Base-by-base conservation (phyloP, 1,140 invertebrate species). In the Alviniconcha marisindica region DNA sequence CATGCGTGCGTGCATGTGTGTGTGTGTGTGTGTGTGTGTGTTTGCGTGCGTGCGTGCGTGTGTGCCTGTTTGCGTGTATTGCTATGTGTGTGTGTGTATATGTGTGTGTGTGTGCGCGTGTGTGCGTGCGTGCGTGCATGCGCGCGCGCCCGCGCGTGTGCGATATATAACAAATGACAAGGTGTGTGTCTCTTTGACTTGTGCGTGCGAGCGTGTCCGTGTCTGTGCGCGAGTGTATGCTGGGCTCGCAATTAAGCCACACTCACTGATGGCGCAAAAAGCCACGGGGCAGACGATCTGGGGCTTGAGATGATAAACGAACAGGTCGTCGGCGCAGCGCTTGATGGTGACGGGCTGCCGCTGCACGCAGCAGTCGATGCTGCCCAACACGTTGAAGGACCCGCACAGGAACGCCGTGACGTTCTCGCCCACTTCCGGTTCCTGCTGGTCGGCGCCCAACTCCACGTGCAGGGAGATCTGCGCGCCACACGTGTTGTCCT, bases 291-390 rank as follows among this genome's bases (percentile, higher is more conserved):
- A 88, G 54, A 86, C 76, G 54, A 84, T 83, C 21, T 74, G 73
- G 2, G 77, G 84, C 60, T 40, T 42, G 0, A 88, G 83, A 40
- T 85, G 42, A 63, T 88, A 88, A 14, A 85, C 56, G 33, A 79
- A 86, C 56, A 83, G 63, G 18, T 54, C 63, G 7, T 54, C 33
- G 40, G n/a, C 3, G 78, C 87, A 88, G 31, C 83, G 84, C 66
- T 77, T 60, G 31, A 88, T 83, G 4, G 12, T 48, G 18, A 83
- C 48, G 0, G 44, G 38, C 77, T 87, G 84, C 18, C 87, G 74
- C 0, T 87, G 81, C 5, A 88, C 87, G 69, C 87, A 88, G 81
- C 87, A 88, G 83, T 88, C 87, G 56, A 83, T 80, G 36, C 63
- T n/a, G 4, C 84, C 86, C 2, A 88, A 83, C 2, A 88, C 77